Evolutionary conservation across 2,888 invertebrate species (phyloP).

Genomic region (Agrochola circellaris): DNA sequence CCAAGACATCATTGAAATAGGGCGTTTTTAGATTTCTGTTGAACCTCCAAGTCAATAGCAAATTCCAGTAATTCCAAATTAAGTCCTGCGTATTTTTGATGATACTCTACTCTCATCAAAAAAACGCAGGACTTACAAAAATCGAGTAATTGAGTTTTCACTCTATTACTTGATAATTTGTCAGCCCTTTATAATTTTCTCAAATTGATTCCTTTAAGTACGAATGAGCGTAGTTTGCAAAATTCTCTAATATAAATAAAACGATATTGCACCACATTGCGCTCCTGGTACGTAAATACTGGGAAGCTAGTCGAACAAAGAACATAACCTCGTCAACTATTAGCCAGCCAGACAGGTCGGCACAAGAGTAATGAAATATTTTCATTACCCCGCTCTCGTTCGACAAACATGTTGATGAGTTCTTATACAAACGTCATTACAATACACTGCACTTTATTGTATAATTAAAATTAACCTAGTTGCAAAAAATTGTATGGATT

Average conservation of each 20-base stretch:
- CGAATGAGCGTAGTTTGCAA: background rate
- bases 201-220: background rate
- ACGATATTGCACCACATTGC: background rate
- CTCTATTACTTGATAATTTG: background rate
- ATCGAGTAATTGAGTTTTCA: background rate
- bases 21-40: background rate
- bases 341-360: conserved; percentile 64
- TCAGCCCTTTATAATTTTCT: background rate
- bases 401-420: conserved; percentile 40
- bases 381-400: conserved; percentile 71
- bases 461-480: background rate
- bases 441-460: conserved; percentile 9
- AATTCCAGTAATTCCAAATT: background rate
- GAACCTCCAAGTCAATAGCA: background rate
- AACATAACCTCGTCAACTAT: conserved; percentile 69
- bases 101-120: background rate
- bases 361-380: conserved; percentile 75
- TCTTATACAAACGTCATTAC: conserved; percentile 29
- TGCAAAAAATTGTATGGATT: background rate
- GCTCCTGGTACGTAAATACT: background rate
- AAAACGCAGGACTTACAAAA: background rate
- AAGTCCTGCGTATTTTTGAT: too few species aligned
- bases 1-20: background rate
- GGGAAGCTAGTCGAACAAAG: conserved; percentile 65
- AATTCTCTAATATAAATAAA: background rate